Percentiles rank a stretch among this genome's conserved stretches.
Evolutionary conservation across 2,113 vertebrate genomes (phyloP).

Genomic region (Campylomormyrus tamandua): DNA sequence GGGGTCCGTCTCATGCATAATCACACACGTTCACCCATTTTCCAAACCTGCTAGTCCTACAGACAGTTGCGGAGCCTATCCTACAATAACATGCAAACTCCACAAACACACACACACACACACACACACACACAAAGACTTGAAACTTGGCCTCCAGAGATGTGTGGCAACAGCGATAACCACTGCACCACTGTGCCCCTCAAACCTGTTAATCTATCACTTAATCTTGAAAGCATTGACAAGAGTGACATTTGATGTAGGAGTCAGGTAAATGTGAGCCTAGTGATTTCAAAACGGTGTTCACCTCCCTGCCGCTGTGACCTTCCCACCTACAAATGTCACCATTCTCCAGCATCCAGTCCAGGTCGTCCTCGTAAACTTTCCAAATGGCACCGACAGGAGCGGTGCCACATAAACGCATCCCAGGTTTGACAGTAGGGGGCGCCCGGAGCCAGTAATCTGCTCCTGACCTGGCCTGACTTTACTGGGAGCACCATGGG

Average conservation of each 20-base stretch:
- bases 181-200: not conserved
- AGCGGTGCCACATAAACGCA: not conserved
- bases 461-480: not conserved
- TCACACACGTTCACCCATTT: not conserved
- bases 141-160: not conserved
- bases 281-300: not conserved
- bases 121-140: no score
- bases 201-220: not conserved
- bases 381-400: not conserved
- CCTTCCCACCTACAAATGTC: not conserved
- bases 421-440: not conserved
- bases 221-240: not conserved
- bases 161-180: not conserved
- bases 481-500: not conserved
- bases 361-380: not conserved
- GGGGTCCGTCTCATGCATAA: not conserved
- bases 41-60: not conserved
- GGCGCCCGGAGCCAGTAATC: not conserved
- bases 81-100: not conserved
- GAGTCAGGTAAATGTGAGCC: not conserved
- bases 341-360: not conserved
- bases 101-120: not conserved
- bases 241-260: not conserved
- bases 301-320: not conserved
- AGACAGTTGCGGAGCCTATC: not conserved